Base-by-base conservation (phyloP, 2,888 invertebrate genomes). In the Agrotis segetum region DNA sequence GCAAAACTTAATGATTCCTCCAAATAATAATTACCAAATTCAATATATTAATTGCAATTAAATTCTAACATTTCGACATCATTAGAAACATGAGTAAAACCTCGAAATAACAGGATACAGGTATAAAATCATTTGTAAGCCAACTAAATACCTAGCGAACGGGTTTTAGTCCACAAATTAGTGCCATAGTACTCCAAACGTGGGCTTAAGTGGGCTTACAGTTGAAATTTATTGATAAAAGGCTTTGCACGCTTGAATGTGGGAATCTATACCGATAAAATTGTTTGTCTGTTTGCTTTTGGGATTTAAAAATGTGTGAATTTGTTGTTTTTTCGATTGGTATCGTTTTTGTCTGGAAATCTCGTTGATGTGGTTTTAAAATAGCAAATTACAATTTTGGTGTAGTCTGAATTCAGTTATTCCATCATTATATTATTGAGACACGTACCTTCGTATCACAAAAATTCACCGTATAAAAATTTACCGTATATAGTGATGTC, bases 201-300 rank as follows among this genome's bases (percentile, higher is more conserved):
- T 74, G 63, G 83, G 88, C 74, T 89, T 88, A 85, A 85, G 78
- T 74, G 73, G 75, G 83, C 75, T 87, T 80, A 82, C 77, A 87
- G 87, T 88, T 87, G 80, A 88, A 87, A 89, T 89, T 89, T 89
- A 89, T 89, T 85, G 89, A 89, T 88, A 88, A 85, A 85, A 87
- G 87, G 89, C 85, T 88, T 85, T 85, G 69, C 49, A 47, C 59
- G 85, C 77, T 80, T 87, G 82, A 88, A 85, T 87, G 88, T 87
- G 81, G 84, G 71, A 60, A 83, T 78, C 79, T 74, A 72, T 85
- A 71, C 53, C 58, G 58, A 83, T 85, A 85, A 83, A 85, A 85
- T 70, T 21, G 64, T 74, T 83, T 69, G 74, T 78, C 40, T 77
- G 79, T 79, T 62, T 71, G 58, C n/a, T 76, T 67, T 66, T 67